Evolutionary conservation across 2,113 vertebrate genomes (phyloP), one percentile per base, ranked within the genome.

Genomic region (Desmodus rotundus): DNA sequence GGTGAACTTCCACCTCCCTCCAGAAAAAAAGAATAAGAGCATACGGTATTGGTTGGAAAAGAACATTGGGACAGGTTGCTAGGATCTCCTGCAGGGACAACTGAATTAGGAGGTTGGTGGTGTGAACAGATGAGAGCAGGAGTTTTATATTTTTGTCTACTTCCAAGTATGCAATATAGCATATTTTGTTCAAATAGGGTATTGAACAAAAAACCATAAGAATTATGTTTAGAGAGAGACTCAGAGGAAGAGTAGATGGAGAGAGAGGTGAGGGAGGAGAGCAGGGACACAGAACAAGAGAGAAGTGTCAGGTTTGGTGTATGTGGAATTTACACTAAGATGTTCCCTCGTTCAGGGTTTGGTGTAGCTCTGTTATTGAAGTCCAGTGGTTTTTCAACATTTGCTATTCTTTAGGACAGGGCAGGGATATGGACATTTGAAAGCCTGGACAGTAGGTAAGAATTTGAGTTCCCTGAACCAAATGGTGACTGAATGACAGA

Each of bases 11-110:
- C 15, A 81, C 22, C 68, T 67, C 17, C 93, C 15, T 86, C 52
- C 24, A 73, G 45, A 92, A 61, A 96, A 61, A 96, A 91, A 89
- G 14, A 81, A 54, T 90, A 92, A 90, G 56, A 84, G 50, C 63
- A 85, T 52, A 68, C n/a, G 22, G 67, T 68, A 85, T 31, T 92
- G 33, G 45, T 85, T 94, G 73, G 77, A 93, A 95, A 86, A 33
- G 33, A 93, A 94, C 31, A 88, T 36, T 91, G 31, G 17, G 52
- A 85, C 72, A 91, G 74, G 47, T 90, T 95, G 52, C 38, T 89
- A 89, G 19, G 13, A 50, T 91, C 26, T 95, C 58, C 52, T 81
- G 36, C 33, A 94, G 83, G 58, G 50, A 93, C 16, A 93, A 95
- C 56, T 81, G 61, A 82, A 91, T 85, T 58, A 88, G 15, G 28